These are phyloP conservation scores for Geophilus truncorum DNA, from an alignment of 2,888 invertebrate genomes.

Conservation along the genomic window DNA sequence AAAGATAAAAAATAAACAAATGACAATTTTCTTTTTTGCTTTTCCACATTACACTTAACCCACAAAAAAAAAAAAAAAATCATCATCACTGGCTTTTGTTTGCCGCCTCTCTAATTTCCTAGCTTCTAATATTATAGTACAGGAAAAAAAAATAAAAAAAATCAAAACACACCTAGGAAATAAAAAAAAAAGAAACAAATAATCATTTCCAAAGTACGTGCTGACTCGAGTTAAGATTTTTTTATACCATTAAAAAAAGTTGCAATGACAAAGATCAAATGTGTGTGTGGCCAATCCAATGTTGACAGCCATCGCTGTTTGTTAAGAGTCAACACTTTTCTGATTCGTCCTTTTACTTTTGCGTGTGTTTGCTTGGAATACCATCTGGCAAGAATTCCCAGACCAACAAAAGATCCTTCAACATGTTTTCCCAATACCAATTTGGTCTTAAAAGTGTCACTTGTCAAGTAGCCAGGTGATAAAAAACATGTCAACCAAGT, in stretches of 20 bases:
- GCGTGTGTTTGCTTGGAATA: background rate
- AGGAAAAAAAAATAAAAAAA: too few species aligned
- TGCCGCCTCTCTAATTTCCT: background rate
- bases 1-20: too few species aligned
- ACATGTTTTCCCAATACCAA: background rate
- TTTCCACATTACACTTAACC: too few species aligned
- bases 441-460: background rate
- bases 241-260: background rate
- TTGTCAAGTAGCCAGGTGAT: background rate
- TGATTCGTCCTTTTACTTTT: background rate
- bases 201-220: background rate
- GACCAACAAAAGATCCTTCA: background rate
- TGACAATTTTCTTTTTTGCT: too few species aligned
- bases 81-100: background rate
- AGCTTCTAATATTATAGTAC: background rate
- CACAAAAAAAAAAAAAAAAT: background rate
- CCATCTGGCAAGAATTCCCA: background rate
- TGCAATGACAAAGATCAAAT: background rate
- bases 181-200: too few species aligned
- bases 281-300: background rate
- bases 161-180: background rate
- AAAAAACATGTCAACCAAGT: background rate
- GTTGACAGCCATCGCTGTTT: background rate
- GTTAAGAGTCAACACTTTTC: background rate
- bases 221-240: background rate